These are phyloP conservation scores for Corythaixoides concolor DNA, from an alignment of 2,113 vertebrate genomes.

Conservation along the genomic window DNA sequence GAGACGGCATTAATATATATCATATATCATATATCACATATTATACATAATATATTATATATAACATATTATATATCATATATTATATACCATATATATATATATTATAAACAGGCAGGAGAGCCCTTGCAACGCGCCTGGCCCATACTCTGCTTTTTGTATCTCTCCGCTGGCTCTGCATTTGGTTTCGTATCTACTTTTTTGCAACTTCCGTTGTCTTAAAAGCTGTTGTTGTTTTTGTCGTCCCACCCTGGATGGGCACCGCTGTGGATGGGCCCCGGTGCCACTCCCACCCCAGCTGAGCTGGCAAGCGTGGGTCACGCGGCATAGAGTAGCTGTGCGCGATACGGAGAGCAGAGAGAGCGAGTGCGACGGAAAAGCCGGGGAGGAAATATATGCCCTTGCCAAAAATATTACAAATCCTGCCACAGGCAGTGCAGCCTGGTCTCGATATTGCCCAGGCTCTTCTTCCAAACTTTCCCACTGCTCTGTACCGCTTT, in stretches of 20 bases:
- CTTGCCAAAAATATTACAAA: not conserved
- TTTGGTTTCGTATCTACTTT: not conserved
- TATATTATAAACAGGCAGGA: not conserved
- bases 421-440: not conserved
- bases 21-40: no score
- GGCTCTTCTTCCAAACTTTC: not conserved
- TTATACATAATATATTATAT: no score
- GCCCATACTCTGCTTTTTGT: not conserved
- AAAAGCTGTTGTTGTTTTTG: not conserved
- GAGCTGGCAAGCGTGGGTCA: not conserved
- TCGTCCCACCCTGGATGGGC: not conserved
- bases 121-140: accelerated
- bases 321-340: accelerated
- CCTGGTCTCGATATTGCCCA: not conserved
- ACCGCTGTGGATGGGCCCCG: accelerated
- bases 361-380: not conserved
- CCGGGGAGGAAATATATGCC: not conserved
- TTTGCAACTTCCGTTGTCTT: not conserved
- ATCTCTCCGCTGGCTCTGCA: not conserved
- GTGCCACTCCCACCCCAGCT: accelerated
- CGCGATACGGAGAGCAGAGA: not conserved
- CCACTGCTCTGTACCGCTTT: not conserved
- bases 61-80: no score
- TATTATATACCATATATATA: no score
- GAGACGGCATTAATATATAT: constrained; percentile 41